These are phyloP conservation scores for Drosophila buzzatii DNA, from an alignment of 2,888 invertebrate species.

Conservation along the genomic window DNA sequence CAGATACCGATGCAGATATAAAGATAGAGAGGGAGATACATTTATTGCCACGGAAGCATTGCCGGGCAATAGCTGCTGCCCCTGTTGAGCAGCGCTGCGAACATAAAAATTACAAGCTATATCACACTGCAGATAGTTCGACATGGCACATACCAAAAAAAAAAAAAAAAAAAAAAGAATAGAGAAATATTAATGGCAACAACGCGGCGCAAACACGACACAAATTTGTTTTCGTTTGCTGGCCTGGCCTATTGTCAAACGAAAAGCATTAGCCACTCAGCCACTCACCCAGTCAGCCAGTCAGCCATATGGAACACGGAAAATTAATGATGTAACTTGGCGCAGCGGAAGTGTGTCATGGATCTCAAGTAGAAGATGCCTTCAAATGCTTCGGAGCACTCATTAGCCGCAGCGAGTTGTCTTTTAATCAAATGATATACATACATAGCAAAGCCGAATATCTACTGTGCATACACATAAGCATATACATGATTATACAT, in stretches of 20 bases:
- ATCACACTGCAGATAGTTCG: slow-evolving; percentile 59
- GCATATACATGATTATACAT: slow-evolving; percentile 1
- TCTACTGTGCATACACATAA: slow-evolving; percentile 9
- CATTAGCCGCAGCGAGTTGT: slow-evolving; percentile 58
- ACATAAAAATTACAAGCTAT: slow-evolving; percentile 77
- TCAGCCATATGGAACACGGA: slow-evolving; percentile 68
- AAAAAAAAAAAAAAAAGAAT: too few species aligned
- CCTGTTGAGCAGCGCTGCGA: slow-evolving; percentile 68
- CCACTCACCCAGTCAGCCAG: slow-evolving; percentile 44
- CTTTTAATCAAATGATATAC: slow-evolving; percentile 60
- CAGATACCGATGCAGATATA: not conserved
- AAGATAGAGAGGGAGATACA: not conserved
- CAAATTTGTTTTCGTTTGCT: slow-evolving; percentile 74
- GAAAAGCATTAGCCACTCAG: slow-evolving; percentile 68
- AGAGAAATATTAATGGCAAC: slow-evolving; percentile 72
- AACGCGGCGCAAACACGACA: slow-evolving; percentile 77
- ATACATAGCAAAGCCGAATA: slow-evolving; percentile 9
- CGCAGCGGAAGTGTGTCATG: slow-evolving; percentile 76
- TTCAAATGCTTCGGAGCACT: slow-evolving; percentile 52
- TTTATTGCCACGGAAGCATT: slow-evolving; percentile 1
- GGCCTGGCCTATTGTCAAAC: slow-evolving; percentile 66
- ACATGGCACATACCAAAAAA: slow-evolving; percentile 54
- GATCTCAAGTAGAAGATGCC: slow-evolving; percentile 67
- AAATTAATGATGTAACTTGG: slow-evolving; percentile 80
- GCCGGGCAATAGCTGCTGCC: not conserved